Evolutionary conservation across 2,888 invertebrate species (phyloP).

Genomic region (Cryptus armator): DNA sequence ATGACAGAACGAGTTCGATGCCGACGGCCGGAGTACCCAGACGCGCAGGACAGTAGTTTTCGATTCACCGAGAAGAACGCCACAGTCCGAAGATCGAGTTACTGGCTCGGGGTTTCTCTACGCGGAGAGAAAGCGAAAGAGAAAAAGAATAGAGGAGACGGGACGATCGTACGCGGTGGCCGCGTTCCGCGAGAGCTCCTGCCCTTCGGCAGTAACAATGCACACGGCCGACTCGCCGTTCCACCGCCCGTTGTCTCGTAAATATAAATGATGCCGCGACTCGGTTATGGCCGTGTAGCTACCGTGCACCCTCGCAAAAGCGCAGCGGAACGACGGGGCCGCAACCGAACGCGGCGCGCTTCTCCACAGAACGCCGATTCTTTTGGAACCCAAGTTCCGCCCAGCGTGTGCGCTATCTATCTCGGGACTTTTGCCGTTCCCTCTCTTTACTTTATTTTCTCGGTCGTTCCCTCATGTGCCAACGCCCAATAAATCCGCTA

Average conservation of each 20-base stretch:
- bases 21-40: constrained; percentile 44
- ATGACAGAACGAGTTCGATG: constrained; percentile 74
- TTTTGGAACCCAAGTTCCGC: constrained; percentile 64
- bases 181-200: constrained; percentile 54
- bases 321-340: constrained; percentile 65
- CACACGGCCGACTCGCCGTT: constrained; percentile 63
- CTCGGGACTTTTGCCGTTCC: constrained; percentile 30
- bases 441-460: constrained; percentile 21
- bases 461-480: constrained; percentile 46
- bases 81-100: constrained; percentile 17
- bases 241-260: constrained; percentile 80
- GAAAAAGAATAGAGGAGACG: constrained; percentile 44
- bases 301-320: constrained; percentile 77
- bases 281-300: constrained; percentile 81
- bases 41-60: constrained; percentile 65
- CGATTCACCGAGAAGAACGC: constrained; percentile 46
- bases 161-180: constrained; percentile 38
- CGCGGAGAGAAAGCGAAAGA: constrained; percentile 58
- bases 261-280: constrained; percentile 84
- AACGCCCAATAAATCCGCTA: constrained; percentile 65
- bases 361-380: constrained; percentile 48
- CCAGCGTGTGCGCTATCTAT: constrained; percentile 67
- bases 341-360: constrained; percentile 4
- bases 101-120: constrained; percentile 70
- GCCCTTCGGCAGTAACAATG: constrained; percentile 72